Evolutionary conservation across 2,888 invertebrate species (phyloP).

Genomic region (Patella caerulea): DNA sequence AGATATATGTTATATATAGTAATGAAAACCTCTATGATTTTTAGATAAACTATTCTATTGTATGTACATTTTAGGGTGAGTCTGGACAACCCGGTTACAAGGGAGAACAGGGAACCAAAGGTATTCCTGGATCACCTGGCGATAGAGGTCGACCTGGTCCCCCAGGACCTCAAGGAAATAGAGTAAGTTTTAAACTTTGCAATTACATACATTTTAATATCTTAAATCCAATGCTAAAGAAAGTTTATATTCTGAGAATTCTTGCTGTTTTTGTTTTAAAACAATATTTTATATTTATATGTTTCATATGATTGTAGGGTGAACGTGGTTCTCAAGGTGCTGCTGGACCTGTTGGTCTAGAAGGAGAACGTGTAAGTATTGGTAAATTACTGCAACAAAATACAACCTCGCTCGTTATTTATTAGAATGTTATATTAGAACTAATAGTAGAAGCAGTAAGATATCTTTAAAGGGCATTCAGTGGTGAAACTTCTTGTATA

Average conservation of each 20-base stretch:
- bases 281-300: no score
- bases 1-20: no score
- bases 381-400: no score
- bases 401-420: no score
- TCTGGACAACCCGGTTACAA: constrained; percentile 65
- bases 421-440: no score
- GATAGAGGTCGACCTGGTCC: constrained; percentile 53
- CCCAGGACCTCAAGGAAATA: constrained; percentile 49
- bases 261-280: no score
- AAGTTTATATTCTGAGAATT: no score
- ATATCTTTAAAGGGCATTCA: no score
- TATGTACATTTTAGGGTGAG: constrained; percentile 77
- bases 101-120: constrained; percentile 70
- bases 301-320: constrained; percentile 43
- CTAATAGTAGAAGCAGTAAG: no score
- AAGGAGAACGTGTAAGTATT: constrained; percentile 54
- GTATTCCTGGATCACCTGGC: constrained; percentile 67
- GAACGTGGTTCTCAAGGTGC: constrained; percentile 51
- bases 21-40: not conserved
- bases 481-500: no score
- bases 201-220: no score
- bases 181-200: constrained; percentile 36
- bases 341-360: constrained; percentile 50
- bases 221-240: no score
- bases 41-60: not conserved